phyloP scores from a whole-genome alignment of 2,797 vertebrate genomes.

The Micropoecilia bifurca region DNA sequence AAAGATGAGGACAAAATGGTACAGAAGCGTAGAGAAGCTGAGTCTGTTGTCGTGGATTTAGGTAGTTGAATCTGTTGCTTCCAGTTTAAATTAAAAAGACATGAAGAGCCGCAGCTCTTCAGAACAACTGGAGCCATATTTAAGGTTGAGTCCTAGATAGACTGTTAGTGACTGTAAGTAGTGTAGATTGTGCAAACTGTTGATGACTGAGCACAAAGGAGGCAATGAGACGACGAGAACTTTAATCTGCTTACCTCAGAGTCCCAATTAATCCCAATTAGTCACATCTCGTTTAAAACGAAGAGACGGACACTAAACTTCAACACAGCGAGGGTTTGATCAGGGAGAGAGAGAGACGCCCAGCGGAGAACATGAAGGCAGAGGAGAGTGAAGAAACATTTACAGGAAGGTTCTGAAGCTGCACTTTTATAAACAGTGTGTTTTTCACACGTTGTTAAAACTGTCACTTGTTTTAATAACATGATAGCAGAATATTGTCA shows the following conservation, averaged over 20 bases:
- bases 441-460: background rate
- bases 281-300: background rate
- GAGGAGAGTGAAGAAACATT: background rate
- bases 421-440: background rate
- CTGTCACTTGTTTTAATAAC: too few relatives aligned
- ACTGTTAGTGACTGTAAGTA: conserved; percentile 67
- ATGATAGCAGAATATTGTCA: too few relatives aligned
- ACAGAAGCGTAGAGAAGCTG: background rate
- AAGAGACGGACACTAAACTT: background rate
- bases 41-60: conserved; percentile 3
- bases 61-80: conserved; percentile 17
- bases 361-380: background rate
- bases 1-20: conserved; percentile 5
- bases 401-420: background rate
- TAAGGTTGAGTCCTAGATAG: conserved; percentile 51
- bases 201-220: conserved; percentile 65
- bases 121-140: conserved; percentile 58
- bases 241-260: background rate
- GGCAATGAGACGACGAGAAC: background rate
- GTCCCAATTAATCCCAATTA: background rate
- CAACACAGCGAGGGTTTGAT: background rate
- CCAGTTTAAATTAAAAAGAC: conserved; percentile 14
- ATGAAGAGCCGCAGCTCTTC: conserved; percentile 10
- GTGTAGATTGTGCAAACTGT: conserved; percentile 55
- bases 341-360: background rate